A percentile compares a stretch with the other conserved stretches of the same genome.
These are phyloP conservation scores for Hyalella azteca DNA, from an alignment of 2,888 invertebrate genomes.

Conservation along the genomic window DNA sequence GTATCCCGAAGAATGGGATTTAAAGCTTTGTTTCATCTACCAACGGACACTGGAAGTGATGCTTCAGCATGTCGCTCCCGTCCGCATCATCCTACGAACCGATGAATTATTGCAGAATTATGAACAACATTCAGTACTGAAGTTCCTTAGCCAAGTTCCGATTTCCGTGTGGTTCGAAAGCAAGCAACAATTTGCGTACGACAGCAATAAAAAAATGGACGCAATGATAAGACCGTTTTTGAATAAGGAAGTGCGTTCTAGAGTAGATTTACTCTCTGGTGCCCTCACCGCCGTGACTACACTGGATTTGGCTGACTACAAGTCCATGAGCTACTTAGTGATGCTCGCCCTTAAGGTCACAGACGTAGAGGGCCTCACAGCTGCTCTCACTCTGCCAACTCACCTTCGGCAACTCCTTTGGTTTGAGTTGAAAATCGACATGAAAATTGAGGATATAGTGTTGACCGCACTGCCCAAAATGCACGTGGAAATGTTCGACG, in stretches of 20 bases:
- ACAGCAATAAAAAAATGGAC: constrained; percentile 43
- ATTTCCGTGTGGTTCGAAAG: constrained; percentile 57
- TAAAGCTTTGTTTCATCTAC: constrained; percentile 25
- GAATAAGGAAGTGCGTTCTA: constrained; percentile 38
- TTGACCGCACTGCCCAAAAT: constrained; percentile 38
- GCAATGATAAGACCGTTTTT: constrained; percentile 43
- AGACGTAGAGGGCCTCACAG: constrained; percentile 37
- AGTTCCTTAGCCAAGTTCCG: constrained; percentile 47
- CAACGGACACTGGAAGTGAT: constrained; percentile 41
- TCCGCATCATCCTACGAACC: constrained; percentile 31
- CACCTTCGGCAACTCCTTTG: constrained; percentile 46
- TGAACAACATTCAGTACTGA: constrained; percentile 41
- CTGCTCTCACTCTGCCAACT: constrained; percentile 31
- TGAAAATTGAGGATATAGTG: constrained; percentile 34
- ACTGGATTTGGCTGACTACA: constrained; percentile 32
- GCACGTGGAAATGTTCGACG: constrained; percentile 48
- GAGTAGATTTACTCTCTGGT: constrained; percentile 50
- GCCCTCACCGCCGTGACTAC: constrained; percentile 17
- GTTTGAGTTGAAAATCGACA: constrained; percentile 54
- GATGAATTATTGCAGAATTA: constrained; percentile 29
- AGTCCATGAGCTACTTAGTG: constrained; percentile 44
- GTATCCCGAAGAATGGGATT: constrained; percentile 44
- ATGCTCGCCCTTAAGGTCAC: constrained; percentile 45
- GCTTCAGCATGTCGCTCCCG: constrained; percentile 39
- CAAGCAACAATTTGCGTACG: constrained; percentile 46